These are phyloP conservation scores for Phaonia tiefii DNA, from an alignment of 2,888 invertebrate species.

Conservation along the genomic window DNA sequence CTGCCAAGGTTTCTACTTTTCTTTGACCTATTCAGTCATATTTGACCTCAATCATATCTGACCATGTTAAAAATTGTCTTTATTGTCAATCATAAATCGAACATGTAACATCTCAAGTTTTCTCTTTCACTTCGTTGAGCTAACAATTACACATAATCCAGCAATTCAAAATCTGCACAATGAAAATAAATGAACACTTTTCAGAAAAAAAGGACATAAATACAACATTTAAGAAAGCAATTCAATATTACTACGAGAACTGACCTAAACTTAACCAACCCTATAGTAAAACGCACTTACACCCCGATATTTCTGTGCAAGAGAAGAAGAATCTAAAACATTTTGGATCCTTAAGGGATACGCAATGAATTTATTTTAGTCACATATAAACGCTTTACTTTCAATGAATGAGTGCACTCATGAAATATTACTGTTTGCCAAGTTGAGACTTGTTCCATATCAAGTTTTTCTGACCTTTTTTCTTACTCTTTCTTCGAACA, in stretches of 20 bases:
- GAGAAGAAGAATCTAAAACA: no score
- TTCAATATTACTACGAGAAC: no score
- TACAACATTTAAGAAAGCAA: neutral
- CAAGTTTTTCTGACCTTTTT: conserved; percentile 11
- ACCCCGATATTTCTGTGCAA: no score
- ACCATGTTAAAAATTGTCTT: no score
- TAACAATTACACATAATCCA: neutral
- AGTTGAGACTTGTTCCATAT: conserved; percentile 48
- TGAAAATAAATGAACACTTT: neutral
- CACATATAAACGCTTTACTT: conserved; percentile 20
- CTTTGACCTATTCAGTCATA: no score
- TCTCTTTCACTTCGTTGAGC: neutral
- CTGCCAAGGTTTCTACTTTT: no score
- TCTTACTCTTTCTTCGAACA: conserved; percentile 35
- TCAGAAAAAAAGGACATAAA: neutral
- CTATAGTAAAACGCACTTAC: no score
- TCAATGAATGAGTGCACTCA: conserved; percentile 47
- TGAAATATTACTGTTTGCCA: conserved; percentile 63
- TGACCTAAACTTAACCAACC: no score
- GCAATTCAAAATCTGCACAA: neutral
- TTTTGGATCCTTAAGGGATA: neutral
- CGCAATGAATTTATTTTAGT: conserved; percentile 31
- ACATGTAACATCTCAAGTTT: neutral
- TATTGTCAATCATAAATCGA: neutral
- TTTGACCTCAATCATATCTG: no score